Base-by-base conservation (phyloP, 2,113 vertebrate species). In the Amphiprion ocellaris region DNA sequence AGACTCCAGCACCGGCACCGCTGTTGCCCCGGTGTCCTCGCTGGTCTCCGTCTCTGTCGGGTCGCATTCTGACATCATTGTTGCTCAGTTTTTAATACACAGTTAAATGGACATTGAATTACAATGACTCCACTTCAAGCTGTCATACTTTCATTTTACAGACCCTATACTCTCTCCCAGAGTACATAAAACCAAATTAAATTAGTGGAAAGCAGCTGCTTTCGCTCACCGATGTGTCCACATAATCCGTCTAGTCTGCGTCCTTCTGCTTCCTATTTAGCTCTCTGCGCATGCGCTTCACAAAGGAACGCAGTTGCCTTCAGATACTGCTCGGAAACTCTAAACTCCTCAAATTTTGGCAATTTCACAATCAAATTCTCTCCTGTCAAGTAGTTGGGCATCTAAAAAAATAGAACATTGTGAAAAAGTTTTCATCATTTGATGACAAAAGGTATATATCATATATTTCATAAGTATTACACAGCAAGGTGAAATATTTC, bases 11-110 rank as follows among this genome's bases (percentile, higher is more conserved):
- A 58, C 71, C 4, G 72, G 56, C 53, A 60, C 74, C 54, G 84
- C 79, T 52, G 79, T 65, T 24, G 75, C 87, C 16, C 44, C 83
- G 9, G 71, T 44, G 68, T 68, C 44, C 60, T 87, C 87, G 71
- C 52, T 44, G 72, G 69, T 85, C 53, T 85, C 89, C 1, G 86
- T 77, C 81, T 93, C 93, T 62, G 84, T 84, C 33, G 85, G 91
- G 47, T 94, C 93, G 85, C 92, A 94, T 77, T 95, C 94, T 70
- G 91, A 88, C 94, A 95, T 95, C 94, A 95, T 95, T 55, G 39
- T 89, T 41, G 46, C 77, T 67, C 60, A 5, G 23, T 46, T 71
- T 54, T 69, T 23, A 66, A 28, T 47, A 56, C 67, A 37, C 47
- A 53, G 1, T 24, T 39, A 63, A 28, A 44, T 63, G 2, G 64